Base-by-base conservation (phyloP, 2,797 vertebrate species). In the Sphenodon punctatus region DNA sequence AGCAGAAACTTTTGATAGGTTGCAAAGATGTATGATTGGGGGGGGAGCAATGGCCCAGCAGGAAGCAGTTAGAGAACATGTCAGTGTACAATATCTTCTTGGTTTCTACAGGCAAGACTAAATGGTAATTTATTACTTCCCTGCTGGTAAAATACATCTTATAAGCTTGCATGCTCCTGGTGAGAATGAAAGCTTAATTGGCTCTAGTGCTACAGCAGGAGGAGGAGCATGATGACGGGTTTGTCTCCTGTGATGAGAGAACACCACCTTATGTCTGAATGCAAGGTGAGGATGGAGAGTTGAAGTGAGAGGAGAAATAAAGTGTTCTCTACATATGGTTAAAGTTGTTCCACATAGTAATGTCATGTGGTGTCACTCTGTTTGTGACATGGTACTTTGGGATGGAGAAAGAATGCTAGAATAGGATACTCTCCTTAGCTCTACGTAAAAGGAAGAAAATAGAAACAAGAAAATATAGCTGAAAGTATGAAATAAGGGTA, bases 11-110 rank as follows among this genome's bases (percentile, higher is more conserved):
- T 64, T 69, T 78, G 58, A 78, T 69, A 60, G 45, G 19, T 43
- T 9, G 6, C 60, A 76, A 81, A 16, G 64, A 82, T 41, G 27
- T 27, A 75, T 60, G 48, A 58, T 78, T 85, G 67, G 64, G 38
- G 61, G n/a, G 65, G 10, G 71, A 79, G 32, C 64, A 27, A 32
- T 80, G 20, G 38, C 84, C 65, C 16, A 82, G 61, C 51, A 78
- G 53, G 34, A 84, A 85, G 77, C 53, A 85, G 80, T 38, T n/a
- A 80, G 82, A 84, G 77, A 85, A 55, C 43, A 74, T 87, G 74
- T 45, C 84, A 53, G 70, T 70, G 86, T 80, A 82, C 80, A 46
- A 56, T 68, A 78, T 51, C 42, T 59, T 79, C 65, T 86, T 82
- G 51, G 85, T 89, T 85, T 87, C 42, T 78, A 72, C 41, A 84